Evolutionary conservation across 1,140 invertebrate genomes (phyloP), one percentile per base, ranked within the genome.

Genomic region (Ditylenchus dipsaci): DNA sequence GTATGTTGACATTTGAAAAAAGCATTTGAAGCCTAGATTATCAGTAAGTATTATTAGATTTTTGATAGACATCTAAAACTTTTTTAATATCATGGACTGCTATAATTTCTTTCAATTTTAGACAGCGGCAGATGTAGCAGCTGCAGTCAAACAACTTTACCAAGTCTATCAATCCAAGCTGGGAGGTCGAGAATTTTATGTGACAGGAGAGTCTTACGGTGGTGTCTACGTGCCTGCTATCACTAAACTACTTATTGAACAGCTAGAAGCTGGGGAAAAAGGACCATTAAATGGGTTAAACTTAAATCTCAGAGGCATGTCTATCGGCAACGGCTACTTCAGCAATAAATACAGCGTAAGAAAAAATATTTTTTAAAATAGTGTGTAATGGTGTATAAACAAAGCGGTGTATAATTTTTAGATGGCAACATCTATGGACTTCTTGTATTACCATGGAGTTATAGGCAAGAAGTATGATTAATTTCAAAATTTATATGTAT

Each of bases 91-190:
- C n/a, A n/a, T n/a, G n/a, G n/a, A n/a, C n/a, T n/a, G n/a, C n/a
- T n/a, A n/a, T n/a, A n/a, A n/a, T n/a, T n/a, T n/a, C n/a, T n/a
- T n/a, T n/a, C n/a, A n/a, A n/a, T 68, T 43, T 26, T 11, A 77
- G 77, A 82, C 76, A 26, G 78, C 85, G 3, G 17, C 63, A 17
- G 82, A 86, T 65, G 86, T 86, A 68, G 83, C 83, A 63, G 57
- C 77, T 0, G 87, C 87, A 45, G 56, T 88, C 33, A 81, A 85
- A 68, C 71, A 84, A 63, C 87, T 87, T 79, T 85, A 87, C 69
- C 59, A 61, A 11, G 85, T 86, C 69, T 88, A 85, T 75, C 85
- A 86, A 15, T 82, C 86, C n/a, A n/a, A 69, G 87, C 83, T 70
- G 72, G 72, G n/a, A 26, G 74, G 77, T 8, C 84, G 80, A 53